Percentiles rank a stretch among this genome's conserved stretches.
These are phyloP conservation scores for Lycia hirtaria DNA, from an alignment of 2,888 invertebrate genomes.

Conservation along the genomic window DNA sequence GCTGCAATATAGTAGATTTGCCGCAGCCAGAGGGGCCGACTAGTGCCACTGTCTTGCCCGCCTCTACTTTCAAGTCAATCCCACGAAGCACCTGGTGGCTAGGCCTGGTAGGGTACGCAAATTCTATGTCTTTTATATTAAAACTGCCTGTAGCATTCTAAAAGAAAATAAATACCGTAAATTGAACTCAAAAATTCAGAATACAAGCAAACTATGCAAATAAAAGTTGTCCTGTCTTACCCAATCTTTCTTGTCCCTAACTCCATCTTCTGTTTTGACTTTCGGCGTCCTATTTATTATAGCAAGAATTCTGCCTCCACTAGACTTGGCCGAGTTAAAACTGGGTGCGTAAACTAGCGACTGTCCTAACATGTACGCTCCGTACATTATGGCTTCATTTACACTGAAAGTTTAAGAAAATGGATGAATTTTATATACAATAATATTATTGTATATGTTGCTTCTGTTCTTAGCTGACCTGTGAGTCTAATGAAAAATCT, in stretches of 20 bases:
- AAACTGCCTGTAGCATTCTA: conserved; percentile 88
- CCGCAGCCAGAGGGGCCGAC: conserved; percentile 92
- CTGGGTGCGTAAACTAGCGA: conserved; percentile 91
- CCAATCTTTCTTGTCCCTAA: conserved; percentile 73
- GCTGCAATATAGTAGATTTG: conserved; percentile 91
- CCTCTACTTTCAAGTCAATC: conserved; percentile 87
- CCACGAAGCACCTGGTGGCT: conserved; percentile 89
- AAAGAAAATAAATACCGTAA: not conserved
- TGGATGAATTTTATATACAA: no score
- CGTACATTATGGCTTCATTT: conserved; percentile 90
- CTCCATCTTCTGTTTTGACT: conserved; percentile 64
- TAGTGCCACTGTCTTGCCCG: conserved; percentile 91
- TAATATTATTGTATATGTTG: no score
- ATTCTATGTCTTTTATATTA: conserved; percentile 88
- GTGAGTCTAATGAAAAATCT: no score
- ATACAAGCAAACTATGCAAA: not conserved
- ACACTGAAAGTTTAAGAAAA: conserved; percentile 75
- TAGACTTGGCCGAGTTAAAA: conserved; percentile 88
- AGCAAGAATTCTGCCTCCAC: conserved; percentile 69
- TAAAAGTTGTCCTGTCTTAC: conserved; percentile 55
- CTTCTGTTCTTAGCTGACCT: no score
- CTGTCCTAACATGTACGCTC: conserved; percentile 92
- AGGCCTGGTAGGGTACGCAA: conserved; percentile 92
- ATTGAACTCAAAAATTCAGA: not conserved
- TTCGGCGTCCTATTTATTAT: conserved; percentile 68